phyloP scores from a whole-genome alignment of 2,113 vertebrate genomes.

The Laticauda colubrina region DNA sequence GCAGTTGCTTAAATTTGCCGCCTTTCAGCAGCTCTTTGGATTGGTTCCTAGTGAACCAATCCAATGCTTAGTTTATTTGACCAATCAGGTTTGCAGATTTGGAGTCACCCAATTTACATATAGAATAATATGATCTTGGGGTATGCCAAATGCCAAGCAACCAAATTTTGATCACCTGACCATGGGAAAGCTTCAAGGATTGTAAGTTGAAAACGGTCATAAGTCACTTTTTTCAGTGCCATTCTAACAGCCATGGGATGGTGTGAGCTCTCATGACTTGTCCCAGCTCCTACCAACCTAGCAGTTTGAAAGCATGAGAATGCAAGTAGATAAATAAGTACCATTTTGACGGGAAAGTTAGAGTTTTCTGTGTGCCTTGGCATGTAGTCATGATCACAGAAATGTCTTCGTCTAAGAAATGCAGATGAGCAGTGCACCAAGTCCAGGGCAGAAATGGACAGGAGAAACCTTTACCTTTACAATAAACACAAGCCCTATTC shows the following conservation, averaged over 20 bases:
- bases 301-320: background rate
- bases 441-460: background rate
- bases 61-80: too few relatives aligned
- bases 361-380: background rate
- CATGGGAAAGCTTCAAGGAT: background rate
- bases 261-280: background rate
- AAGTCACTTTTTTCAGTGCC: background rate
- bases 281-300: background rate
- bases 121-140: background rate
- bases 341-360: background rate
- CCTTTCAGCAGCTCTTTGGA: too few relatives aligned
- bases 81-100: too few relatives aligned
- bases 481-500: background rate
- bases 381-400: background rate
- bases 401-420: background rate
- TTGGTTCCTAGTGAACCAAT: too few relatives aligned
- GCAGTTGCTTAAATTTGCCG: too few relatives aligned
- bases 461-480: background rate
- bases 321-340: background rate
- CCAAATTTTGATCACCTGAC: background rate
- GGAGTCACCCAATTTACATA: too few relatives aligned
- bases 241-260: background rate
- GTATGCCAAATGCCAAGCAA: background rate
- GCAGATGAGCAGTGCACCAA: too few relatives aligned
- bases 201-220: background rate